phyloP scores from a whole-genome alignment of 2,888 invertebrate genomes.

The Zaprionus obscuricornis region DNA sequence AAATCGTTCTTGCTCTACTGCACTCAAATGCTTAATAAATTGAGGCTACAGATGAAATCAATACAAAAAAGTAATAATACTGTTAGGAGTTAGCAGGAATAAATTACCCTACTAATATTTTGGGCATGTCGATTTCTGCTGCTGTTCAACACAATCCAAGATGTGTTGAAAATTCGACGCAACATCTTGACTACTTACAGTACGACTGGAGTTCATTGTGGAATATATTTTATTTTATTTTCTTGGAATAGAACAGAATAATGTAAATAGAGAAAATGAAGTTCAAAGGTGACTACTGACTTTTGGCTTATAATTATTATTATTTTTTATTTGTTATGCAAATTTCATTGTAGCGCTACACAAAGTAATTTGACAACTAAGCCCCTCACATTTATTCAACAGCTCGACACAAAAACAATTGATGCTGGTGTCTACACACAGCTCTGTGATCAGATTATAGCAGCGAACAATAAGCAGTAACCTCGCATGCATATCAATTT shows the following conservation, averaged over 20 bases:
- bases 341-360: slow-evolving; percentile 38
- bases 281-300: slow-evolving; percentile 30
- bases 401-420: slow-evolving; percentile 37
- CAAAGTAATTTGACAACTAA: slow-evolving; percentile 16
- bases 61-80: no score
- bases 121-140: no score
- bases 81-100: no score
- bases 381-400: slow-evolving; percentile 20
- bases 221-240: no score
- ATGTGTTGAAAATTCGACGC: slow-evolving; percentile 21
- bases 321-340: slow-evolving; percentile 23
- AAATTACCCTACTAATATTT: no score
- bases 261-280: slow-evolving; percentile 19
- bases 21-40: slow-evolving; percentile 54
- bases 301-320: neutral
- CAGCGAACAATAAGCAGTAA: neutral
- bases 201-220: slow-evolving; percentile 37
- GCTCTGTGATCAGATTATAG: no score
- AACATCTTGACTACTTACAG: slow-evolving; percentile 43
- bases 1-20: slow-evolving; percentile 76
- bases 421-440: slow-evolving; percentile 7
- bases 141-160: neutral
- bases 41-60: slow-evolving; percentile 32
- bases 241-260: neutral
- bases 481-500: slow-evolving; percentile 37